A percentile compares a stretch with the other conserved stretches of the same genome.
Conservation (phyloP, 30 jellyfish, hydroid and myxozoan genomes). For the Cassiopea xamachana region DNA sequence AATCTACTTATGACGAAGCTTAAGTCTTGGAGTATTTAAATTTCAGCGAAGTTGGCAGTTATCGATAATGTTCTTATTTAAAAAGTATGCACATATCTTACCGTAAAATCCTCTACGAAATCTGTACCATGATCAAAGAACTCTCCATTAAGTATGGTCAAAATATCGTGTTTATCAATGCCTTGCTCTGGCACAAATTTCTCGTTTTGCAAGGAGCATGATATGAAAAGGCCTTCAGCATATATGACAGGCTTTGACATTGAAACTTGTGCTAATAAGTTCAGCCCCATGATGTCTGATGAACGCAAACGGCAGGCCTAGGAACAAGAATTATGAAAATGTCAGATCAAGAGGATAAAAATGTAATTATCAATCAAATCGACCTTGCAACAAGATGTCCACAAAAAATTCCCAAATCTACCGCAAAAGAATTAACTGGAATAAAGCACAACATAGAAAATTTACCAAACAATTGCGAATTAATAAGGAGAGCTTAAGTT, state of each 20-base stretch:
- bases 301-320: not conserved
- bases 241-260: slow-evolving; percentile 97
- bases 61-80: not conserved
- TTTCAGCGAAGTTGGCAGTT: not conserved
- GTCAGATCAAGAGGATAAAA: not conserved
- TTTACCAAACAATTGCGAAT: too few species aligned
- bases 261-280: slow-evolving; percentile 82
- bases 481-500: too few species aligned
- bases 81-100: slow-evolving; percentile 32
- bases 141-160: slow-evolving; percentile 88
- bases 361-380: not conserved
- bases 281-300: slow-evolving; percentile 72
- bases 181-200: slow-evolving; percentile 98
- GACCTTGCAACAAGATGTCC: not conserved
- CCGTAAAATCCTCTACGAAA: slow-evolving; percentile 95
- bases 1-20: too few species aligned
- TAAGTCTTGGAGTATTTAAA: too few species aligned
- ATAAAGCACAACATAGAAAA: too few species aligned
- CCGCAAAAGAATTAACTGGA: too few species aligned
- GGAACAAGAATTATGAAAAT: not conserved
- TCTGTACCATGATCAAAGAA: slow-evolving; percentile 95
- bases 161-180: slow-evolving; percentile 75
- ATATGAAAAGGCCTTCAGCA: slow-evolving; percentile 97
- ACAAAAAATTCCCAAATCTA: not conserved
- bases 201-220: slow-evolving; percentile 90